Evolutionary conservation across 2,888 invertebrate species (phyloP).

Genomic region (Cheilosia urbana): DNA sequence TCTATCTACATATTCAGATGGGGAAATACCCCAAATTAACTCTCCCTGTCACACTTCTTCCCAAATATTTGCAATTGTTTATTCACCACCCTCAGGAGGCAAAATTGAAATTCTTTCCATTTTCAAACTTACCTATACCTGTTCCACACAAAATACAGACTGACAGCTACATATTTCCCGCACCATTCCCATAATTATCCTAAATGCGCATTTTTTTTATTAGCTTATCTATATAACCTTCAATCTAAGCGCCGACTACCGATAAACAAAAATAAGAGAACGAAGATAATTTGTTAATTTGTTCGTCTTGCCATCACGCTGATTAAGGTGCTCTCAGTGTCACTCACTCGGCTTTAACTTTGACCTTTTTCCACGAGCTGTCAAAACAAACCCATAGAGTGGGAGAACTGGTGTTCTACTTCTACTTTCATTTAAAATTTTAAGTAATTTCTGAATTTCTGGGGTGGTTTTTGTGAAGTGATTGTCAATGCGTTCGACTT

Average conservation of each 20-base stretch:
- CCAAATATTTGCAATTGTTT: too few species aligned
- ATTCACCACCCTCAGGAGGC: neutral
- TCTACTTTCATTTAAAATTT: slow-evolving; percentile 40
- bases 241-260: slow-evolving; percentile 12
- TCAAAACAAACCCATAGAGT: slow-evolving; percentile 50
- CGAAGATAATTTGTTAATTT: slow-evolving; percentile 58
- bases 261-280: slow-evolving; percentile 19
- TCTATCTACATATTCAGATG: too few species aligned
- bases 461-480: slow-evolving; percentile 20
- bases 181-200: slow-evolving; percentile 16
- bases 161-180: slow-evolving; percentile 8
- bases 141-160: neutral
- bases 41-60: too few species aligned
- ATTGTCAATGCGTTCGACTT: neutral
- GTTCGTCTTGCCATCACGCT: slow-evolving; percentile 46
- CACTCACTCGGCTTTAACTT: slow-evolving; percentile 48
- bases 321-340: slow-evolving; percentile 68
- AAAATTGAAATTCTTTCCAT: neutral
- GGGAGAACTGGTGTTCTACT: slow-evolving; percentile 5
- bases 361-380: slow-evolving; percentile 56
- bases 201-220: slow-evolving; percentile 54
- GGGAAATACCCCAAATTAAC: too few species aligned
- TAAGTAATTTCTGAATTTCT: slow-evolving; percentile 45
- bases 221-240: slow-evolving; percentile 18
- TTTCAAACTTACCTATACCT: neutral